Evolutionary conservation across 2,888 invertebrate species (phyloP), one percentile per base, ranked within the genome.

Genomic region (Netelia melanura): DNA sequence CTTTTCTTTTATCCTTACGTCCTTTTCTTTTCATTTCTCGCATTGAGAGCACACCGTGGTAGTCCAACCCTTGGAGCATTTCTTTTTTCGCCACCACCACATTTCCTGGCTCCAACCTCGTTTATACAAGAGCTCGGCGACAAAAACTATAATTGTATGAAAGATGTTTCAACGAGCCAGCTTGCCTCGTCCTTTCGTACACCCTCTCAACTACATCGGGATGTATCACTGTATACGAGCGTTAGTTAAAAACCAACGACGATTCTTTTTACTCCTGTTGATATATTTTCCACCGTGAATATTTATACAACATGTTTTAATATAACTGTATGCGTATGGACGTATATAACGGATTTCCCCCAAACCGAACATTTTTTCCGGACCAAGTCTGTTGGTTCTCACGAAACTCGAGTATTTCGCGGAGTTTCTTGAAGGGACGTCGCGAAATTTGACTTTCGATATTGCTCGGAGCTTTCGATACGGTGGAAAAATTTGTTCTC

Each of bases 131-230:
- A 48, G 76, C 86, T 80, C 70, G 58, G 56, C 30, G 58, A 88
- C 89, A 92, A 92, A 92, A 92, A 92, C 87, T 89, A 89, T 92
- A 93, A 93, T 92, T 92, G 92, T 89, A 89, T 92, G 89, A 92
- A 91, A 90, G 89, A 91, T 90, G 90, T 89, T 88, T 87, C 77
- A 62, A 79, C 84, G 62, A 78, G 68, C 58, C 68, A 84, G 79
- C 62, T 70, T 74, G 74, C 76, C 68, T 75, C 17, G 25, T 25
- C 30, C 61, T 25, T 71, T 75, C 52, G 25, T 74, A 30, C 76
- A 48, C 25, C 25, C 52, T 0, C 17, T n/a, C 17, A 25, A 8
- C 14, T 64, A 54, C 52, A 10, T 52, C 0, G 14, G 54, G 54
- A 17, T 54, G 54, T 17, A 54, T 17, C 23, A 58, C 38, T 54